phyloP scores from a whole-genome alignment of 2,797 vertebrate species.

The Xenops minutus region DNA sequence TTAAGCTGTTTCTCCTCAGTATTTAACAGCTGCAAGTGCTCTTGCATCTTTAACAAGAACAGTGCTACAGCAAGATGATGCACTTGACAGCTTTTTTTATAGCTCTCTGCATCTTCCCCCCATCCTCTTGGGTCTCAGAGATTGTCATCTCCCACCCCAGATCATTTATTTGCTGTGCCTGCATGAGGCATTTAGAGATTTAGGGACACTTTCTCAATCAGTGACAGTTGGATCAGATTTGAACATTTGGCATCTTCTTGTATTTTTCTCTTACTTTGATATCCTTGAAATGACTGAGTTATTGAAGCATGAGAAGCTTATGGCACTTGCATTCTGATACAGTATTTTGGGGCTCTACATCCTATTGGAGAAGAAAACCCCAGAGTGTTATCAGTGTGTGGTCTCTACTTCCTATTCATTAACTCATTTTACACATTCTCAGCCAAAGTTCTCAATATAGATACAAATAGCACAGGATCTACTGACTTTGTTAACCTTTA shows the following conservation, averaged over 20 bases:
- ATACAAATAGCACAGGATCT: not conserved
- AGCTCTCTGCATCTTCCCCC: not conserved
- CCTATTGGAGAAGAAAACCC: not conserved
- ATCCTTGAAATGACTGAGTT: not conserved
- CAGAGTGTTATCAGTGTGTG: not conserved
- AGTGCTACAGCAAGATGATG: not conserved
- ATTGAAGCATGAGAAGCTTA: not conserved
- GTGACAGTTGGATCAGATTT: not conserved
- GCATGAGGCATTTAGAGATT: not conserved
- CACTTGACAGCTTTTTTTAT: conserved; percentile 6
- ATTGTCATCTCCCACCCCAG: conserved; percentile 18
- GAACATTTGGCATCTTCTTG: not conserved
- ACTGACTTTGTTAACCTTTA: conserved; percentile 37
- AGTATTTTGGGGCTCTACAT: not conserved
- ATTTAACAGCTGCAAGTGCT: conserved; percentile 42
- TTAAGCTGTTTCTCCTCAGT: not conserved
- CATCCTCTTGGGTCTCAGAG: not conserved
- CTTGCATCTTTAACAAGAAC: conserved; percentile 1
- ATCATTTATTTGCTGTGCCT: not conserved
- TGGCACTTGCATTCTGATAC: not conserved
- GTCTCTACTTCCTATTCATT: not conserved
- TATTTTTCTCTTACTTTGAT: not conserved
- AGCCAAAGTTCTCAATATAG: not conserved
- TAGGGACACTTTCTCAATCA: not conserved
- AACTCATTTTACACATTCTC: not conserved